Base-by-base conservation (phyloP, 1,140 invertebrate species). In the Diachasmimorpha longicaudata region DNA sequence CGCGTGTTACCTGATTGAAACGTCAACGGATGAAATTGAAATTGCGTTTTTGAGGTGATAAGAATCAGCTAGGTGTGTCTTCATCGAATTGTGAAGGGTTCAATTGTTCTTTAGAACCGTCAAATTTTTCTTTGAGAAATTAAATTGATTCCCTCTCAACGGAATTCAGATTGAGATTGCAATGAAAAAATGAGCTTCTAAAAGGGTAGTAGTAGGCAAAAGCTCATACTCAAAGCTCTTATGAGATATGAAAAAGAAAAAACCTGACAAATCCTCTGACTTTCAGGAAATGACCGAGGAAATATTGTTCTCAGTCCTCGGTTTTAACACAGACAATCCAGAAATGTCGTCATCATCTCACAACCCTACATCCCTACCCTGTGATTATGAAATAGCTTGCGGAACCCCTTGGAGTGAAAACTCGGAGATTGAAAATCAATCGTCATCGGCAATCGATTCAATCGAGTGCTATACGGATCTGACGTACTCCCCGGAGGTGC, bases 271-370 rank as follows among this genome's bases (percentile, higher is more conserved):
- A 39, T 66, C 52, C 9, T 42, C 77, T 70, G 25, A 71, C 48
- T 72, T 78, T 4, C 75, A 89, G 78, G 75, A 79, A 83, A 89
- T 89, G 85, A 84, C 86, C 66, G 87, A 89, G 69, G 87, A 89
- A 72, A 75, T 88, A 72, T 72, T 88, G 13, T 87, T 89, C 75
- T 89, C 88, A 44, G 84, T 86, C 0, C 66, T 89, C 58, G 86
- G 87, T 10, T 63, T 89, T 37, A 84, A 84, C 10, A 83, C 78
- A 72, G 85, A 86, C 69, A 72, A 80, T 0, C 46, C 69, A 76
- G 36, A 79, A 73, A 44, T 77, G 81, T 13, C 75, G 23, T 77
- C 85, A 14, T 52, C 79, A 0, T 79, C 71, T 10, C 16, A 37
- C 11, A 58, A 58, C 16, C 31, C 13, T 5, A 5, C 13, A 37